Evolutionary conservation across 2,113 vertebrate genomes (phyloP), one percentile per base, ranked within the genome.

Genomic region (Lasiurus borealis): DNA sequence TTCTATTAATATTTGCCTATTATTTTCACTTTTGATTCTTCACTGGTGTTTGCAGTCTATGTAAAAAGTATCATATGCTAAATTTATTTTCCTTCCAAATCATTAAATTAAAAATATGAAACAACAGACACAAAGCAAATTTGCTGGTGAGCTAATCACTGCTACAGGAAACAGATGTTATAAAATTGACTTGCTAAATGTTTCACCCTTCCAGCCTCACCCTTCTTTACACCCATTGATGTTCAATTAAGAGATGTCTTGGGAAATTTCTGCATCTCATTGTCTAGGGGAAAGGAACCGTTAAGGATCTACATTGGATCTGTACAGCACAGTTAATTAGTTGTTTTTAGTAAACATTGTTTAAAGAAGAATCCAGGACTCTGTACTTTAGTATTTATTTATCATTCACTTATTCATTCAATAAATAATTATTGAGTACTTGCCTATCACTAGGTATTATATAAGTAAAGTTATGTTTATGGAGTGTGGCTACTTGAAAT

Each of bases 41-140:
- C 64, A 36, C 5, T 16, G 8, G 15, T 87, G 34, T 48, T 91
- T 88, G 19, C 14, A 64, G 4, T 76, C 21, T 84, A 69, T 87
- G 25, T 46, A 66, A 29, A 81, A 93, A 81, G 44, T 80, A 2
- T 85, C 54, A 34, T 59, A 19, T 48, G 10, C n/a, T 83, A 57
- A 88, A 54, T 93, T 91, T 85, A n/a, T 71, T 91, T 94, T 83
- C 14, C 46, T 77, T 90, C 66, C 71, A 90, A 57, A 85, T 87
- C 31, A 84, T 75, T 83, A 78, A 83, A 78, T 93, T 96, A 80
- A 76, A 93, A 95, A 66, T 57, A 78, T 57, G 25, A 90, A 87
- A 44, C 13, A 83, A 81, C 54, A 75, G 19, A 62, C 10, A 5
- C 29, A 52, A 68, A 90, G n/a, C 27, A 59, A 59, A 75, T 89